Percentiles rank a stretch among this genome's conserved stretches.
Conservation (phyloP, 2,888 invertebrate species). For the Chromoteleia sp. region DNA sequence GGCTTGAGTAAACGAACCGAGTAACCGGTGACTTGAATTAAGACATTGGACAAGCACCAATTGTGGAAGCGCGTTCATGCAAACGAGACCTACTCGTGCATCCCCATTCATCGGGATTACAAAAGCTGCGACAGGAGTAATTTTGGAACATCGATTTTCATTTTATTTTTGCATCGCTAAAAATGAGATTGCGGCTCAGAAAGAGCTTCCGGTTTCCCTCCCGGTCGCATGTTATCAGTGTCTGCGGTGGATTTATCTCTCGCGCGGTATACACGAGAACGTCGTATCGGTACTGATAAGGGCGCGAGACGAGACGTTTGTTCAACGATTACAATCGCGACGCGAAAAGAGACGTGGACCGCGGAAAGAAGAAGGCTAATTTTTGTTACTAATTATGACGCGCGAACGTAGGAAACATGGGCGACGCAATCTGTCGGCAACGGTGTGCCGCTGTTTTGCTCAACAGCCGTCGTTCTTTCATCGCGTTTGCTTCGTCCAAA, state of each 20-base stretch:
- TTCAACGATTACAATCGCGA: constrained; percentile 45
- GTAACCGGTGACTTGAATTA: too few species aligned
- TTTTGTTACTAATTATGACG: too few species aligned
- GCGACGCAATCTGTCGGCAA: too few species aligned
- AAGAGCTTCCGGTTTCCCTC: constrained; percentile 19
- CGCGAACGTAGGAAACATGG: too few species aligned
- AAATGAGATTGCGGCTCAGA: constrained; percentile 34
- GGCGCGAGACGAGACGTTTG: constrained; percentile 43
- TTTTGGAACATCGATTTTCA: constrained; percentile 30
- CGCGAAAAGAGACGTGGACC: background rate
- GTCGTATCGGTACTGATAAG: constrained; percentile 38
- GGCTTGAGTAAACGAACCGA: too few species aligned
- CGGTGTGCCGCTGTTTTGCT: too few species aligned
- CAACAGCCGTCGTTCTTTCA: constrained; percentile 29
- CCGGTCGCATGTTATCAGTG: constrained; percentile 27
- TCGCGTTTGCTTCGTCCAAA: constrained; percentile 1
- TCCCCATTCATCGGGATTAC: too few species aligned
- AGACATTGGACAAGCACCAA: too few species aligned
- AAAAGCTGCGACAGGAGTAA: constrained; percentile 2
- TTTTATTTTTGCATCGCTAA: constrained; percentile 12
- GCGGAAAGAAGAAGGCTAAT: background rate
- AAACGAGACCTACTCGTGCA: too few species aligned
- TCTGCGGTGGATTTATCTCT: constrained; percentile 43
- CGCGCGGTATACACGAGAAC: constrained; percentile 19
- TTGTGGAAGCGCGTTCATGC: too few species aligned